These are phyloP conservation scores for Temnopleurus reevesii DNA, from an alignment of 53 echinoderm and acorn worm species.

Conservation along the genomic window DNA sequence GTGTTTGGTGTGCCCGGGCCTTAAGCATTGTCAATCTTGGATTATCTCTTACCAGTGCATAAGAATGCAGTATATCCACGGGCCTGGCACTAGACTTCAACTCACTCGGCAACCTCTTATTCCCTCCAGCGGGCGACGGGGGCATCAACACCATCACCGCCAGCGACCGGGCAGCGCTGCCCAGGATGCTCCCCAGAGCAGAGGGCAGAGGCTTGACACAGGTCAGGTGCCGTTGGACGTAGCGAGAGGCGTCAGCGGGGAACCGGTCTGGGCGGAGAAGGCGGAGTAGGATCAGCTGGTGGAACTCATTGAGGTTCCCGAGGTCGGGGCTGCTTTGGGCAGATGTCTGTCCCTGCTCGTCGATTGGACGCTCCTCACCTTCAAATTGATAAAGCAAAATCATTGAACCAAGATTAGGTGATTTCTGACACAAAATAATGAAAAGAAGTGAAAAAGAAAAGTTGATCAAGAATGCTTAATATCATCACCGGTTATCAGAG, in stretches of 20 bases:
- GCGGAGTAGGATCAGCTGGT: conserved; percentile 89
- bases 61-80: conserved; percentile 65
- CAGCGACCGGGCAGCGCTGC: conserved; percentile 68
- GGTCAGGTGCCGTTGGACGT: conserved; percentile 83
- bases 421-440: too few relatives aligned
- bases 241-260: conserved; percentile 64
- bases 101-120: conserved; percentile 72
- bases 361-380: conserved; percentile 61
- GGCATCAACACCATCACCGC: conserved; percentile 89
- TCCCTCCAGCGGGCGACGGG: conserved; percentile 80
- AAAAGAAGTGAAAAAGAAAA: too few relatives aligned
- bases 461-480: too few relatives aligned
- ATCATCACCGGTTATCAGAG: too few relatives aligned
- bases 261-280: conserved; percentile 89
- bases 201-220: conserved; percentile 74
- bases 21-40: too few relatives aligned
- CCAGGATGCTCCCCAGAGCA: conserved; percentile 76
- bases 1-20: too few relatives aligned
- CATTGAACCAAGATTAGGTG: too few relatives aligned
- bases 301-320: conserved; percentile 83
- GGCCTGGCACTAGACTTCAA: conserved; percentile 71
- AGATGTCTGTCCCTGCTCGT: conserved; percentile 64
- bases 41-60: conserved; percentile 82
- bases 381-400: neutral
- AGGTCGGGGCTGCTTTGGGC: conserved; percentile 83